phyloP scores from a whole-genome alignment of 2,797 vertebrate species.

The Saguinus oedipus region DNA sequence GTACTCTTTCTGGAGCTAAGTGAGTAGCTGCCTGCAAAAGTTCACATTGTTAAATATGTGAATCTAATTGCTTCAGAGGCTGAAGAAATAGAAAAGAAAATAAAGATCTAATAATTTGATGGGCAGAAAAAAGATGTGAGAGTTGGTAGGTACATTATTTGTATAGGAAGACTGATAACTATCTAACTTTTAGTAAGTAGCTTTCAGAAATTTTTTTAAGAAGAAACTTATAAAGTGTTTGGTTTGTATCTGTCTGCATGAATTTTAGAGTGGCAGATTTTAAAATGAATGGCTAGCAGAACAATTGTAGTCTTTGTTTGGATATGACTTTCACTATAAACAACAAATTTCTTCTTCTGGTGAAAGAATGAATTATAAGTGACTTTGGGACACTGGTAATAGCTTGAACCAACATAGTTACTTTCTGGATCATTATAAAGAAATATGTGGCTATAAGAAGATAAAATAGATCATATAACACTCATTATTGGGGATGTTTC shows the following conservation, averaged over 20 bases:
- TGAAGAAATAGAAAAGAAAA: not conserved
- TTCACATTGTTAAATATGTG: not conserved
- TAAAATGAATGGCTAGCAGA: not conserved
- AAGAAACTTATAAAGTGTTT: not conserved
- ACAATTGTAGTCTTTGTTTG: not conserved
- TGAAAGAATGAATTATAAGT: not conserved
- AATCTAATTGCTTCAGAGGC: not conserved
- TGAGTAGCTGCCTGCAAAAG: not conserved
- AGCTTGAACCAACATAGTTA: not conserved
- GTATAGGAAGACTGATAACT: not conserved
- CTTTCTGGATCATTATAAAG: not conserved
- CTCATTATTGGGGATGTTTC: not conserved
- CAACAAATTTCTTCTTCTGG: not conserved
- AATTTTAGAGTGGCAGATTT: not conserved
- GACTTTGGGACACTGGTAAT: not conserved
- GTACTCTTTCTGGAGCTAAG: not conserved
- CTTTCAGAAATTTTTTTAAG: not conserved
- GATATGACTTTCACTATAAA: not conserved
- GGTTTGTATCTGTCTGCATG: not conserved
- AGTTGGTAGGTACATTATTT: not conserved
- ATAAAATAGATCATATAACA: conserved; percentile 60
- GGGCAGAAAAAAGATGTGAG: not conserved
- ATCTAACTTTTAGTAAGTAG: not conserved
- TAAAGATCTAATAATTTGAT: not conserved
- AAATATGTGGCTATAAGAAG: conserved; percentile 1